Evolutionary conservation across 2,888 invertebrate species (phyloP), one percentile per base, ranked within the genome.

Genomic region (Harmothoe impar): DNA sequence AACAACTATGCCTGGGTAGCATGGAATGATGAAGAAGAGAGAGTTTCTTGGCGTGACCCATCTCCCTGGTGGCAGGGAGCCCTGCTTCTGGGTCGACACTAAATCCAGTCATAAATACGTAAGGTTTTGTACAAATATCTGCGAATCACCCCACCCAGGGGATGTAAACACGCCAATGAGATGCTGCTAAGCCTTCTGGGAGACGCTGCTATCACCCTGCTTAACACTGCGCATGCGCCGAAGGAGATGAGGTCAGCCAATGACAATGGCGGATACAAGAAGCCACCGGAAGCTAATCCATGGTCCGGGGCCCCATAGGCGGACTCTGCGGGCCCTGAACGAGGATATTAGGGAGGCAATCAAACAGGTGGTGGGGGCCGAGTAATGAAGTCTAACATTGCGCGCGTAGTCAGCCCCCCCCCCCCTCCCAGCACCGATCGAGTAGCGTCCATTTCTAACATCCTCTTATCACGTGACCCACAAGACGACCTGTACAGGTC

Each of bases 281-380:
- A 81, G 81, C 43, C 81, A 35, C 43, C 17, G 35, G 81, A 33
- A 81, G 81, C 35, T 81, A 81, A 81, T 81, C 81, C 81, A 43
- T 81, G 29, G 81, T 81, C 17, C 35, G 5, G 35, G 31, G 81
- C 81, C 43, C 81, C 35, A 23, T 3, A 35, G 81, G 81, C 35
- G 20, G 81, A 17, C 81, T 72, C n/a, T 29, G 31, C 23, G 10
- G 43, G 81, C 81, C 81, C 81, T 17, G 81, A 81, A 81, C 81
- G 81, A 81, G 81, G 35, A 81, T 81, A 81, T 81, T 81, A 81
- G 43, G 35, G 72, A 81, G 43, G 81, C 81, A 81, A 81, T 81
- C 81, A 81, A 81, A 81, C 81, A 81, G 81, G 81, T 81, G 81
- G 81, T 35, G 17, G 43, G 0, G 33, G 5, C 23, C 43, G 10